phyloP scores from a whole-genome alignment of 2,888 invertebrate genomes.

The Drosophila longiperda region DNA sequence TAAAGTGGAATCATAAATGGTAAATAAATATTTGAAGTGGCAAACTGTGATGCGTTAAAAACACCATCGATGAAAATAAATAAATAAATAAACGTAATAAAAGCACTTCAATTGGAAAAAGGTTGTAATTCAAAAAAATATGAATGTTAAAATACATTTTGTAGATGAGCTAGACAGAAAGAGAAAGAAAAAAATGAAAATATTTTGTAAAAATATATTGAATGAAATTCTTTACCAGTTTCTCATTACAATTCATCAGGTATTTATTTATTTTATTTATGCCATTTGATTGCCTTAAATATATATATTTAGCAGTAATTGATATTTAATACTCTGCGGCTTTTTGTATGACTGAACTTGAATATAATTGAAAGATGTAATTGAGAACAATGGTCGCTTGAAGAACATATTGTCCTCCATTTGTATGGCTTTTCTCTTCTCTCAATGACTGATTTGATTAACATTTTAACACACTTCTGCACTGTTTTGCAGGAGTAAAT shows the following conservation, averaged over 20 bases:
- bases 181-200: neutral
- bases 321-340: neutral
- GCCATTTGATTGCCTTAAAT: neutral
- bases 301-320: neutral
- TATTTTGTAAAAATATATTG: conserved; percentile 24
- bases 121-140: conserved; percentile 25
- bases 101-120: conserved; percentile 18
- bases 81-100: conserved; percentile 29
- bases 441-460: conserved; percentile 60
- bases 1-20: neutral
- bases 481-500: conserved; percentile 27
- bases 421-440: conserved; percentile 22
- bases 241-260: conserved; percentile 46
- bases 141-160: conserved; percentile 19
- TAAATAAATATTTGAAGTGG: conserved; percentile 10
- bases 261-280: neutral
- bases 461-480: conserved; percentile 42
- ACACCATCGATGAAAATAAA: neutral
- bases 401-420: conserved; percentile 17
- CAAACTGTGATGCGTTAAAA: conserved; percentile 10
- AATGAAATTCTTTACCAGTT: conserved; percentile 6
- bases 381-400: conserved; percentile 23
- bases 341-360: neutral
- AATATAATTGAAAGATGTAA: neutral
- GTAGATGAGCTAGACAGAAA: neutral